Evolutionary conservation across 2,113 vertebrate genomes (phyloP), one percentile per base, ranked within the genome.

Genomic region (Cheilinus undulatus): DNA sequence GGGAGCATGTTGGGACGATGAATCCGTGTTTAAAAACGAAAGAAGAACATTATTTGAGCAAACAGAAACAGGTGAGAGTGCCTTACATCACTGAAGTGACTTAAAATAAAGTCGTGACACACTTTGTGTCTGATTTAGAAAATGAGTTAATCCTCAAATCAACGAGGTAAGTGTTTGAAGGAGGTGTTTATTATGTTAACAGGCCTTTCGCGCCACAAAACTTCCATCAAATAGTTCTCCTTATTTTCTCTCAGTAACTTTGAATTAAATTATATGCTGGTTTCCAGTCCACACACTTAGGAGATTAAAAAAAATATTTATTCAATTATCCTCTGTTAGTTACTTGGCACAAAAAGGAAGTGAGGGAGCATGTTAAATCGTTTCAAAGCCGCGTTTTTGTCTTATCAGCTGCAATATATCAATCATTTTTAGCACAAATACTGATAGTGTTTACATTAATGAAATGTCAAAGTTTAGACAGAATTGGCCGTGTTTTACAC

Each of bases 51-150:
- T n/a, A 13, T 3, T 7, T 15, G 13, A 15, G 45, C 34, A 58
- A 70, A 48, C 59, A 49, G 43, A n/a, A 69, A 36, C 88, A 90
- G 86, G 85, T 80, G 68, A 74, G 23, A 5, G 10, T 36, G 15
- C 32, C 54, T 73, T 65, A 51, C 17, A n/a, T 11, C n/a, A n/a
- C n/a, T n/a, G n/a, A n/a, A n/a, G n/a, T n/a, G n/a, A n/a, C n/a
- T n/a, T n/a, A n/a, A n/a, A n/a, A n/a, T n/a, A n/a, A n/a, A n/a
- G n/a, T n/a, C n/a, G n/a, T n/a, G n/a, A n/a, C n/a, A 59, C 48
- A 62, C 20, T 42, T 34, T 23, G 9, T 30, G 23, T 40, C 49
- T 22, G 15, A 15, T 30, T 36, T 13, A 65, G n/a, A 58, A 50
- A 26, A 7, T 23, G 0, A 32, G 4, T 20, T 57, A 72, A 67